Conservation (phyloP, 2,113 vertebrate genomes). For the Chaetodon trifascialis region DNA sequence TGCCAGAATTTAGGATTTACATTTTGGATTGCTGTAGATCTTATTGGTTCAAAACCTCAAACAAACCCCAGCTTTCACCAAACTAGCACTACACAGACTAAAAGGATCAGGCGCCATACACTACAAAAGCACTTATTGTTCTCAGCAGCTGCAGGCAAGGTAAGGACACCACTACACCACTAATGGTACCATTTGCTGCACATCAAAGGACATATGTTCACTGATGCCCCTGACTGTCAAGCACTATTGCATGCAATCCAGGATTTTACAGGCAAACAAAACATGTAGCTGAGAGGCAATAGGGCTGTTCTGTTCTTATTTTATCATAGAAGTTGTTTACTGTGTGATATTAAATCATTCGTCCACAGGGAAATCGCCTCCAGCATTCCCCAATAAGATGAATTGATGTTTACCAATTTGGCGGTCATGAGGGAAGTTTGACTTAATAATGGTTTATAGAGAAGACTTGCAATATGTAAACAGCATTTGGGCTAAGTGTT, state of each 20-base stretch:
- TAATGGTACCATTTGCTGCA: not conserved
- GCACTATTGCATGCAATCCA: not conserved
- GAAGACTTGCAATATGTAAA: not conserved
- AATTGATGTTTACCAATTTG: not conserved
- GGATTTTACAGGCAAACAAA: not conserved
- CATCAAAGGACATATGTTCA: not conserved
- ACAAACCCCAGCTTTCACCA: not conserved
- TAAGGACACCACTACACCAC: not conserved
- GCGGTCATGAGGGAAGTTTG: not conserved
- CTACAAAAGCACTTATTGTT: conserved; percentile 1
- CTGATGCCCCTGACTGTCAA: not conserved
- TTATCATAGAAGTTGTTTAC: not conserved
- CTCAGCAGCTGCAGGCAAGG: conserved; percentile 4
- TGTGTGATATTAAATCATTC: not conserved
- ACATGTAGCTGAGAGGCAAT: conserved; percentile 7
- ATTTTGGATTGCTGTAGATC: not conserved
- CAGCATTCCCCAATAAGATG: not conserved
- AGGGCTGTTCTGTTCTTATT: not conserved
- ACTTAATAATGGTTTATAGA: not conserved
- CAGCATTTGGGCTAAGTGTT: not conserved
- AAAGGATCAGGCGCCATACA: conserved; percentile 11
- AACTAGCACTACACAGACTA: not conserved
- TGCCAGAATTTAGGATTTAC: not conserved
- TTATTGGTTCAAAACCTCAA: not conserved
- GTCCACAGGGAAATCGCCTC: not conserved